Conservation (phyloP, 2,797 vertebrate genomes). For the Mionectes olivaceus region DNA sequence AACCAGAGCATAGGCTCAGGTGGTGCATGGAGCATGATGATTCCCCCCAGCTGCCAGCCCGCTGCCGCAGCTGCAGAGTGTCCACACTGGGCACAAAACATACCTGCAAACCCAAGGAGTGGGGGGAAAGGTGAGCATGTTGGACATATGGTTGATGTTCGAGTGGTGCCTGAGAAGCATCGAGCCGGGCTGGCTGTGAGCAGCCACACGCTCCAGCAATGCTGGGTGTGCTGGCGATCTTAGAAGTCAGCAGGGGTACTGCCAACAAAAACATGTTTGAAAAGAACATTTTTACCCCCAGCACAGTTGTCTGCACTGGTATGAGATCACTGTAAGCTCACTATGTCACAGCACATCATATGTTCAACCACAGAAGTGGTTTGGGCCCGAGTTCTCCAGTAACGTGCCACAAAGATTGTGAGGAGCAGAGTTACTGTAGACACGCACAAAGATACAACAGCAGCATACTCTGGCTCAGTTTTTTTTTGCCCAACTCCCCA, state of each 20-base stretch:
- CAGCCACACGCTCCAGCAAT: not conserved
- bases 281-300: not conserved
- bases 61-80: not conserved
- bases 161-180: not conserved
- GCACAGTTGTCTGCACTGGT: not conserved
- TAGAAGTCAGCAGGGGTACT: not conserved
- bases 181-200: not conserved
- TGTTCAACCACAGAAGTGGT: not conserved
- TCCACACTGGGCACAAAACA: not conserved
- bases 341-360: rapidly evolving
- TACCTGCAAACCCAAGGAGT: not conserved
- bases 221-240: not conserved
- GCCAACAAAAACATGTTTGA: not conserved
- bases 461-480: not conserved
- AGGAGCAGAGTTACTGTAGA: not conserved
- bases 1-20: not conserved
- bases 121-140: not conserved
- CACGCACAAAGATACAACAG: not conserved
- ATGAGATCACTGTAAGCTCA: not conserved
- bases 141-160: not conserved
- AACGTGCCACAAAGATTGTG: not conserved
- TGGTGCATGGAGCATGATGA: rapidly evolving
- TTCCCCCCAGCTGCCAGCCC: not conserved
- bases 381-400: not conserved
- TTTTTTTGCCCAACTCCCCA: not conserved